Base-by-base conservation (phyloP, 2,888 invertebrate genomes). In the Nemotelus nigrinus region DNA sequence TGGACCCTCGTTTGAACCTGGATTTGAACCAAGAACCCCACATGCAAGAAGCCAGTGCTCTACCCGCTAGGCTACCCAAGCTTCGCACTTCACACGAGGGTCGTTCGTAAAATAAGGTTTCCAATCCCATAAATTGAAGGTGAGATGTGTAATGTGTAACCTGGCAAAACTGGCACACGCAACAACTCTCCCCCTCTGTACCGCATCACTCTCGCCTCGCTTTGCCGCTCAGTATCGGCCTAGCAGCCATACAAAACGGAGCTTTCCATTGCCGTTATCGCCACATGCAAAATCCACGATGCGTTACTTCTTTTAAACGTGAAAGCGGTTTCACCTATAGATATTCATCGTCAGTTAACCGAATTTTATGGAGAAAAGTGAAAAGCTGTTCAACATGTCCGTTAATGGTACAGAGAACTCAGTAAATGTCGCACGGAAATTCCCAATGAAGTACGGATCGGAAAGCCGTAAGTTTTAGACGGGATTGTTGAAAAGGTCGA, bases 221-320 rank as follows among this genome's bases (percentile, higher is more conserved):
- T 43, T 41, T 43, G 43, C 63, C 63, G 43, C 43, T 63, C 63
- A 63, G 63, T 43, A 10, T 63, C 63, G 63, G 63, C 63, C 43
- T 63, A 63, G 63, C 63, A 63, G 63, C 63, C 63, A 63, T 63
- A 63, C 63, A 10, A 63, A 63, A 63, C 43, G 43, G 43, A 39
- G 63, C 58, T 58, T 25, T n/a, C 25, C 25, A 3, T n/a, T 6
- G 58, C 58, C 6, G 58, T 10, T 58, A 4, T 58, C 58, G 25
- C 58, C 6, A 8, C 7, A 10, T n/a, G 6, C 25, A 4, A 58
- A 6, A 39, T 39, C 63, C 63, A 5, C 43, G 43, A 3, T 63
- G 63, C 10, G 43, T 6, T 63, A 43, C 5, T 3, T 43, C 4
- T 63, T 43, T 63, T 63, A 63, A 63, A 58, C n/a, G 58, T 25